A percentile compares a stretch with the other conserved stretches of the same genome.
Conservation (phyloP, 2,113 vertebrate genomes). For the Marmota flaviventris region DNA sequence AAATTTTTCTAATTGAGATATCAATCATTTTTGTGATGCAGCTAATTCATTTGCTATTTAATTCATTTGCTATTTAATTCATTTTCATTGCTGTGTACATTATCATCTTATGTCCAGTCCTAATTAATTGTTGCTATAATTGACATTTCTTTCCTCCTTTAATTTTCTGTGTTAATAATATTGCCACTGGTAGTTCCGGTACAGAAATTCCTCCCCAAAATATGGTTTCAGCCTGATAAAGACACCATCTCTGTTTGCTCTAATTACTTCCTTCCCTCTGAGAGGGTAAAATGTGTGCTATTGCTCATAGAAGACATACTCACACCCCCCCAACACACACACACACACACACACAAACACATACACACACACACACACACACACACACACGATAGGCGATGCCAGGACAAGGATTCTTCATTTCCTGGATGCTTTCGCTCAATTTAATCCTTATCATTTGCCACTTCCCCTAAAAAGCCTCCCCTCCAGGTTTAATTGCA, state of each 20-base stretch:
- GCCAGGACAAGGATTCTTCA: neutral
- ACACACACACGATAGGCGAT: neutral
- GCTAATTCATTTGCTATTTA: neutral
- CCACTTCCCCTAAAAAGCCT: neutral
- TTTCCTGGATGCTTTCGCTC: neutral
- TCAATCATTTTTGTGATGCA: neutral
- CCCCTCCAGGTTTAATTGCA: neutral
- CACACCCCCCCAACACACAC: neutral
- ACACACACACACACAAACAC: too few relatives aligned
- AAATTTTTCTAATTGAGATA: neutral
- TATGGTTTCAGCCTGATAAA: too few relatives aligned
- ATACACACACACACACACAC: too few relatives aligned
- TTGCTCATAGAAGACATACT: neutral
- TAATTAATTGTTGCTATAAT: neutral
- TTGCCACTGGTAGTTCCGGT: neutral
- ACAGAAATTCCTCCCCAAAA: neutral
- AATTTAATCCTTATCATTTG: neutral
- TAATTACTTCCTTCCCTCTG: neutral
- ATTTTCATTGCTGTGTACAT: neutral
- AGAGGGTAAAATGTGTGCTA: neutral
- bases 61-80: neutral
- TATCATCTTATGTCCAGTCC: neutral
- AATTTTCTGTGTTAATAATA: neutral
- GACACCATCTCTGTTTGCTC: neutral
- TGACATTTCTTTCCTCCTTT: too few relatives aligned